phyloP scores from a whole-genome alignment of 2,113 vertebrate genomes.

The Ammodytes marinus region DNA sequence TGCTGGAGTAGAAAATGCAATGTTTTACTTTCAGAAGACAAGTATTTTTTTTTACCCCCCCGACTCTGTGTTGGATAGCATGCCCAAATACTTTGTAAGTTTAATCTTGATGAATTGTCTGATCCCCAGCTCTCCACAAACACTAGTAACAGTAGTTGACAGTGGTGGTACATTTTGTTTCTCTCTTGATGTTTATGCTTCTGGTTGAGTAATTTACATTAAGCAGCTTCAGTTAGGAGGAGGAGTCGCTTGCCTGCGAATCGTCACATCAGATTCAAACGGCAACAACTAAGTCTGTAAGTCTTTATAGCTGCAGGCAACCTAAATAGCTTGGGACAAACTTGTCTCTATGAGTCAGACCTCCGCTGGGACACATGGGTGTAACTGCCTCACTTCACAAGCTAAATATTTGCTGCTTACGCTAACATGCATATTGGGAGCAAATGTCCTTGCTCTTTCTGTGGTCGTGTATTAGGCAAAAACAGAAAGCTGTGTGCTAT shows the following conservation, averaged over 20 bases:
- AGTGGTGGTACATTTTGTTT: not conserved
- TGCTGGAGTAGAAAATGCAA: not conserved
- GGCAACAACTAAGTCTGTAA: conserved; percentile 17
- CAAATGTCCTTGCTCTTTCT: not conserved
- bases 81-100: conserved; percentile 16
- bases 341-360: conserved; percentile 15
- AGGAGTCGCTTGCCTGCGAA: not conserved
- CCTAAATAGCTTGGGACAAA: conserved; percentile 13
- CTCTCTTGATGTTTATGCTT: conserved; percentile 18
- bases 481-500: not conserved
- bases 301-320: conserved; percentile 19
- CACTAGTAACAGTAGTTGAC: not conserved
- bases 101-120: conserved; percentile 5
- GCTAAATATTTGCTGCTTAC: not conserved
- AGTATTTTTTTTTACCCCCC: conserved; percentile 11
- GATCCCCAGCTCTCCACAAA: conserved; percentile 20
- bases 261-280: conserved; percentile 22
- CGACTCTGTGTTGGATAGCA: not conserved
- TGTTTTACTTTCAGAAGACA: conserved; percentile 14
- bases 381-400: conserved; percentile 12
- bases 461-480: not conserved
- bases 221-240: conserved; percentile 6
- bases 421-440: not conserved
- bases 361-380: conserved; percentile 8
- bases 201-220: conserved; percentile 24